Base-by-base conservation (phyloP, 1,140 invertebrate genomes). In the Calephelis nemesis region DNA sequence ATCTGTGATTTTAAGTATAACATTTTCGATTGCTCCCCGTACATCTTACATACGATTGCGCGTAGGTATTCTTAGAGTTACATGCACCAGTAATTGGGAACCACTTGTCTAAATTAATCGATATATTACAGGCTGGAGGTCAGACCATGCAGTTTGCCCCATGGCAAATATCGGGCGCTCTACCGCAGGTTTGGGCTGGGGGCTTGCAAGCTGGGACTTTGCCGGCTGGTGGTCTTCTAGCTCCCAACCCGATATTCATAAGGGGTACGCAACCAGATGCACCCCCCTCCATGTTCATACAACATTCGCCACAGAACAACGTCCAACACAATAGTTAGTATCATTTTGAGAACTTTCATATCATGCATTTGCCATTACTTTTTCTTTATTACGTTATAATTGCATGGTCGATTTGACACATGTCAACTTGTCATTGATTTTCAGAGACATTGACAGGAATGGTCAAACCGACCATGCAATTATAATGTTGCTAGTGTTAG, bases 221-320 rank as follows among this genome's bases (percentile, higher is more conserved):
- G 48, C 87, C 85, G 0, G 78, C 88, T 1, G 88, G 90, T 1
- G 88, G 89, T 1, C 74, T 92, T 6, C 81, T 96, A 1, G 93
- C 94, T 0, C 95, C 94, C 5, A 97, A 97, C 90, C 95, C 95
- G 39, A 97, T 97, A 75, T 97, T 97, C 76, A 97, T 98, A 73
- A 89, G 97, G 67, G 95, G 96, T 8, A 86, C 92, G 0, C 96
- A 97, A 76, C 95, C 95, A 10, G 96, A 97, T 82, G 94, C 94
- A 12, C 73, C 82, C 8, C 82, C 83, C n/a, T 86, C 87, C 0
- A 97, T 98, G 95, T 97, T 97, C 75, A 97, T 98, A 74, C 96
- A 97, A 80, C 96, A 97, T 82, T 96, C 95, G 81, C 95, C 96
- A 10, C 96, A 96, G 72, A 91, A 87, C 69, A 86, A 77, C 49